A percentile compares a stretch with the other conserved stretches of the same genome.
These are phyloP conservation scores for Stegostoma tigrinum DNA, from an alignment of 2,113 vertebrate genomes.

Conservation along the genomic window DNA sequence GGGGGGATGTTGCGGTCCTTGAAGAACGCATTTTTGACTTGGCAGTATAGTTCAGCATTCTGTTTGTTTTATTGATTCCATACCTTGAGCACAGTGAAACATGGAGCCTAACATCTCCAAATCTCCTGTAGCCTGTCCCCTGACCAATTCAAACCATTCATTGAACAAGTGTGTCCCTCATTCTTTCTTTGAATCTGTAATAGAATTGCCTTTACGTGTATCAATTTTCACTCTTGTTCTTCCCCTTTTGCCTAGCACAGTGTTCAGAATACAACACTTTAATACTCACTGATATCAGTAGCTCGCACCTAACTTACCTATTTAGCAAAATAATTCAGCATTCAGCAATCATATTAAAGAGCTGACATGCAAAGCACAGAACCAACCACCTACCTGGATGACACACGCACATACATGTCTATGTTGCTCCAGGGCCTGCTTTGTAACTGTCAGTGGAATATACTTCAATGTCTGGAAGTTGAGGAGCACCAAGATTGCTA, in stretches of 20 bases:
- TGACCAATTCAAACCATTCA: neutral
- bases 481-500: neutral
- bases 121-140: neutral
- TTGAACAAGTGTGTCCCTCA: neutral
- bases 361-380: neutral
- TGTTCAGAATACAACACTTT: neutral
- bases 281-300: neutral
- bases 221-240: neutral
- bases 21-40: no score
- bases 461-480: neutral
- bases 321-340: neutral
- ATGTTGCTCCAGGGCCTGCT: neutral
- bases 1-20: no score
- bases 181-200: neutral
- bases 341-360: neutral
- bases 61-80: neutral
- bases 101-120: neutral
- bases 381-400: neutral
- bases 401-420: neutral
- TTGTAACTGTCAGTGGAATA: neutral
- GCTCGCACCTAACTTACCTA: neutral
- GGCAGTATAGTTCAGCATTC: neutral
- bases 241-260: neutral
- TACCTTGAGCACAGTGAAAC: neutral
- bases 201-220: neutral